Evolutionary conservation across 2,113 vertebrate species (phyloP).

Genomic region (Haemorhous mexicanus): DNA sequence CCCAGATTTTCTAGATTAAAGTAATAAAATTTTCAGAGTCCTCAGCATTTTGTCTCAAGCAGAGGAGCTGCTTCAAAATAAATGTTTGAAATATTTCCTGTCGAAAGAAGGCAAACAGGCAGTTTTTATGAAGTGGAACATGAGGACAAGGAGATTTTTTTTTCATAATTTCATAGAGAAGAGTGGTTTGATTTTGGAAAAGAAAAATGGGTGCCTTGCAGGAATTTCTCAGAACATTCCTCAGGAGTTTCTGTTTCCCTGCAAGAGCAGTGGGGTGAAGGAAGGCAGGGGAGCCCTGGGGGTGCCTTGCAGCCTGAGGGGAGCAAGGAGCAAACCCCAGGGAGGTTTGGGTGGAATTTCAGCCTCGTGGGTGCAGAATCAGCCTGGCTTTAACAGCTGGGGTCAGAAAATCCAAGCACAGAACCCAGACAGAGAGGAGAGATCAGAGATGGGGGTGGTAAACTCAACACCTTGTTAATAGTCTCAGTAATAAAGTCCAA

Average conservation of each 20-base stretch:
- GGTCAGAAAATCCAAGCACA: neutral
- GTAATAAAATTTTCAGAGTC: slow-evolving; percentile 22
- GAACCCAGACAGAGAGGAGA: neutral
- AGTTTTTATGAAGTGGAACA: slow-evolving; percentile 2
- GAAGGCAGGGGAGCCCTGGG: neutral
- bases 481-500: neutral
- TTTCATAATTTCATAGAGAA: neutral
- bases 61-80: slow-evolving; percentile 7
- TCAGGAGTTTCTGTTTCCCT: neutral
- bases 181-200: neutral
- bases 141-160: neutral
- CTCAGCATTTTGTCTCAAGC: slow-evolving; percentile 33
- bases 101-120: neutral
- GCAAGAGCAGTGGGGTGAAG: neutral
- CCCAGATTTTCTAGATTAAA: slow-evolving; percentile 37
- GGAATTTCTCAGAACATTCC: neutral
- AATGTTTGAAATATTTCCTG: slow-evolving; percentile 16
- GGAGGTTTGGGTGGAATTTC: neutral
- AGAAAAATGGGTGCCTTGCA: neutral
- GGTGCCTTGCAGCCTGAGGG: neutral
- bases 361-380: neutral
- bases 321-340: neutral
- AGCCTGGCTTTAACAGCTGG: too few relatives aligned
- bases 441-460: neutral
- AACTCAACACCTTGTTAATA: neutral